These are phyloP conservation scores for Synanthedon andrenaeformis DNA, from an alignment of 2,888 invertebrate genomes.

Conservation along the genomic window DNA sequence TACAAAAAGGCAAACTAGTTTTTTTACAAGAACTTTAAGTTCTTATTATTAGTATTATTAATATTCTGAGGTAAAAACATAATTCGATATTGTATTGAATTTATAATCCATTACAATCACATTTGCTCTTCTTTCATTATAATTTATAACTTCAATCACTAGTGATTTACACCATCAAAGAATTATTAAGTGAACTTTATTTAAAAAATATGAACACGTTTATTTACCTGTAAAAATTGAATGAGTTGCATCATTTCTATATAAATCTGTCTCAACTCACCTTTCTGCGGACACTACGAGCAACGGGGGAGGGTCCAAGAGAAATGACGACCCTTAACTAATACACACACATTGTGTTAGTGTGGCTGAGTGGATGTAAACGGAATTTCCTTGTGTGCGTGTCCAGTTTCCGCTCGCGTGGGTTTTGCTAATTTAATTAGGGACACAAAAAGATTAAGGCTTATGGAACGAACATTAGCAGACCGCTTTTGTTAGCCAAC, in stretches of 20 bases:
- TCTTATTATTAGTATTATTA: too few relatives aligned
- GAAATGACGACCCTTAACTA: slow-evolving; percentile 72
- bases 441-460: slow-evolving; percentile 69
- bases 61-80: too few relatives aligned
- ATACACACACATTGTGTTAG: slow-evolving; percentile 55
- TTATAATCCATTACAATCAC: too few relatives aligned
- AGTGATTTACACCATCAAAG: too few relatives aligned
- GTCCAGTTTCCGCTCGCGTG: slow-evolving; percentile 67
- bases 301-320: slow-evolving; percentile 70
- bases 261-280: slow-evolving; percentile 57
- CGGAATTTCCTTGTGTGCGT: slow-evolving; percentile 33
- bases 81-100: too few relatives aligned
- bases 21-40: too few relatives aligned
- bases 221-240: too few relatives aligned
- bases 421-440: slow-evolving; percentile 71
- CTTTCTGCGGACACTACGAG: slow-evolving; percentile 70
- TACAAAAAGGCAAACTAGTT: too few relatives aligned
- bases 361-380: slow-evolving; percentile 21
- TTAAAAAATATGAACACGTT: too few relatives aligned
- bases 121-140: too few relatives aligned
- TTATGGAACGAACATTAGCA: slow-evolving; percentile 59
- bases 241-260: slow-evolving; percentile 26
- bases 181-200: too few relatives aligned
- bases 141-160: too few relatives aligned
- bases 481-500: slow-evolving; percentile 53